These are phyloP conservation scores for Muschampia plurimacula DNA, from an alignment of 2,888 invertebrate genomes.

Conservation along the genomic window DNA sequence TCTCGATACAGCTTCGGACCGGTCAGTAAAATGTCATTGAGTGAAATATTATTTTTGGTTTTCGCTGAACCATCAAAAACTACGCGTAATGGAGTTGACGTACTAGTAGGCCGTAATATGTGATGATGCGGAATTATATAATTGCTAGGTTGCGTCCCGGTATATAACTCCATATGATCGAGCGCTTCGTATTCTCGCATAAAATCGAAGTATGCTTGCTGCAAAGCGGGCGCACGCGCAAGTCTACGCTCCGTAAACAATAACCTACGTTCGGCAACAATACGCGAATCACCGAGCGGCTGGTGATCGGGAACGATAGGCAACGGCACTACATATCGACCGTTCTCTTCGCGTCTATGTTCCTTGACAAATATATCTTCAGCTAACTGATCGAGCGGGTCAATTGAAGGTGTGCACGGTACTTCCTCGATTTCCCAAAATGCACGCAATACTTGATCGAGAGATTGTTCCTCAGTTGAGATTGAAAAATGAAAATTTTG, in stretches of 20 bases:
- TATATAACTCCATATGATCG: slow-evolving; percentile 3
- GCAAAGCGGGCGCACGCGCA: neutral
- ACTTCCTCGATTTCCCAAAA: slow-evolving; percentile 9
- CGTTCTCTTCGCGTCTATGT: neutral
- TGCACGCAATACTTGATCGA: neutral
- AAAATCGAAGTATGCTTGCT: neutral
- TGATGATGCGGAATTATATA: slow-evolving; percentile 7
- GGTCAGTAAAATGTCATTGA: neutral
- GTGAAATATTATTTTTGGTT: slow-evolving; percentile 5
- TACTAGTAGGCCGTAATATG: neutral
- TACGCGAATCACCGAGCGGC: slow-evolving; percentile 1
- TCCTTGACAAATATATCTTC: neutral
- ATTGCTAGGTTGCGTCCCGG: neutral
- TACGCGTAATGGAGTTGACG: neutral
- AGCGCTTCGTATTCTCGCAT: neutral
- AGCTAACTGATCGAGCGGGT: neutral
- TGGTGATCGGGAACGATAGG: neutral
- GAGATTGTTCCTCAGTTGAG: neutral
- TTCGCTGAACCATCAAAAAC: neutral
- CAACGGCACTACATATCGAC: neutral
- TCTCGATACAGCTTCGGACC: neutral
- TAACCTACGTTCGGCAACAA: neutral
- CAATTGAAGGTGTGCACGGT: slow-evolving; percentile 1
- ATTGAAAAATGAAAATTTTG: neutral
- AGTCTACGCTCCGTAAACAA: slow-evolving; percentile 6